Conservation (phyloP, 2,888 invertebrate species). For the Habroteleia sp. region DNA sequence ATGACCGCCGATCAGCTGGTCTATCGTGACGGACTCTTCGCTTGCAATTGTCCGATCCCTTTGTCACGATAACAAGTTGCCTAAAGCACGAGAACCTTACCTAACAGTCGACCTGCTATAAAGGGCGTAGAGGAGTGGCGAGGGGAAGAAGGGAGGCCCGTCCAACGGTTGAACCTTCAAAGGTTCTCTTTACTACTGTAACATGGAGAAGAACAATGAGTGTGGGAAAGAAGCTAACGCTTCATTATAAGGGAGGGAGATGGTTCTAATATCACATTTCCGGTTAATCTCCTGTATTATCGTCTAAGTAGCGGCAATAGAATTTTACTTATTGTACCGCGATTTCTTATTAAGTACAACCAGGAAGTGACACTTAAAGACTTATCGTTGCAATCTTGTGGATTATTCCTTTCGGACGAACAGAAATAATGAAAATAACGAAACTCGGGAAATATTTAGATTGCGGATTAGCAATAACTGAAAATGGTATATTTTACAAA, state of each 20-base stretch:
- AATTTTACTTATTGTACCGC: slow-evolving; percentile 27
- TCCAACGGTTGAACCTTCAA: slow-evolving; percentile 31
- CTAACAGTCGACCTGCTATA: slow-evolving; percentile 9
- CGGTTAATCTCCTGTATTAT: slow-evolving; percentile 50
- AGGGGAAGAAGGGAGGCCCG: slow-evolving; percentile 1
- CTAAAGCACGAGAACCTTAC: slow-evolving; percentile 43
- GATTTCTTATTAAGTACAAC: slow-evolving; percentile 31
- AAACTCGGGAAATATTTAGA: too few relatives aligned
- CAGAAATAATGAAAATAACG: too few relatives aligned
- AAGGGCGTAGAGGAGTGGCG: neutral
- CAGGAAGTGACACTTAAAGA: slow-evolving; percentile 13
- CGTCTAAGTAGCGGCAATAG: slow-evolving; percentile 38
- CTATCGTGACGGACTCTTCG: slow-evolving; percentile 28
- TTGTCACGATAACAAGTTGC: slow-evolving; percentile 51
- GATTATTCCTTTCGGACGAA: too few relatives aligned
- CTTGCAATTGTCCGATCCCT: slow-evolving; percentile 32
- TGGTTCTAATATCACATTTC: slow-evolving; percentile 58
- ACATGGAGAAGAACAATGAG: slow-evolving; percentile 50
- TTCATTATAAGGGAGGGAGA: slow-evolving; percentile 40
- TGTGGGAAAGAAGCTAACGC: slow-evolving; percentile 48
- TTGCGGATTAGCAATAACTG: too few relatives aligned
- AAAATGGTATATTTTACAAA: too few relatives aligned
- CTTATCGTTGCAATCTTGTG: too few relatives aligned
- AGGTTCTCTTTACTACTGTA: slow-evolving; percentile 11
- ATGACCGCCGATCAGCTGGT: slow-evolving; percentile 15